These are phyloP conservation scores for Camponotus floridanus DNA, from an alignment of 1,140 invertebrate species.

Conservation along the genomic window DNA sequence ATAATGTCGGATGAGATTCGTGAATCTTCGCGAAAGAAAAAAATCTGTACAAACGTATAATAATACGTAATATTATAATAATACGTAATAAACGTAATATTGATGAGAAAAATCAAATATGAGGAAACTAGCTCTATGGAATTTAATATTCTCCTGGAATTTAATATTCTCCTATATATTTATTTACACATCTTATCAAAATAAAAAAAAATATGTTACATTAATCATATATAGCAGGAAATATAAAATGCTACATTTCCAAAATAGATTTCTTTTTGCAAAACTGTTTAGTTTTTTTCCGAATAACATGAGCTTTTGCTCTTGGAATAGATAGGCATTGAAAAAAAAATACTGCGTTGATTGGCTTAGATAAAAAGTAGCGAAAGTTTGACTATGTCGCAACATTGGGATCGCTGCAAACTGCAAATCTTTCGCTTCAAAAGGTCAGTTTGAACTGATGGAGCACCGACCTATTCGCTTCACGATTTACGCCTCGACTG, in stretches of 20 bases:
- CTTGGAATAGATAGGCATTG: neutral
- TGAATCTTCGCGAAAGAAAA: conserved; percentile 42
- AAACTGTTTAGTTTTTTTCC: neutral
- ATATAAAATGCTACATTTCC: neutral
- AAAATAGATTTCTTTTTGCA: neutral
- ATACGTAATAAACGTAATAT: no score
- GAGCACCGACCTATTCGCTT: conserved; percentile 61
- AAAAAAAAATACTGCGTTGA: conserved; percentile 34
- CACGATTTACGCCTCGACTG: conserved; percentile 26
- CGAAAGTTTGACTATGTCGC: conserved; percentile 31
- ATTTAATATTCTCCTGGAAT: neutral
- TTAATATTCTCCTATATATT: neutral
- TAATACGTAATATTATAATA: no score
- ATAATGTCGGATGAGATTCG: conserved; percentile 73
- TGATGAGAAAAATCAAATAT: neutral
- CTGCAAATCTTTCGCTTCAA: conserved; percentile 38
- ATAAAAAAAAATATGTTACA: neutral
- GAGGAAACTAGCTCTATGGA: neutral
- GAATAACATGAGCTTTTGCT: neutral
- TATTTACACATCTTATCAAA: no score
- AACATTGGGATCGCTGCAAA: conserved; percentile 52
- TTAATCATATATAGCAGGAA: neutral
- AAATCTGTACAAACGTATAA: neutral
- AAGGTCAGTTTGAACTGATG: conserved; percentile 57
- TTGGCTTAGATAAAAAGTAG: conserved; percentile 29